These are phyloP conservation scores for Tholera decimalis DNA, from an alignment of 2,888 invertebrate genomes.

Conservation along the genomic window DNA sequence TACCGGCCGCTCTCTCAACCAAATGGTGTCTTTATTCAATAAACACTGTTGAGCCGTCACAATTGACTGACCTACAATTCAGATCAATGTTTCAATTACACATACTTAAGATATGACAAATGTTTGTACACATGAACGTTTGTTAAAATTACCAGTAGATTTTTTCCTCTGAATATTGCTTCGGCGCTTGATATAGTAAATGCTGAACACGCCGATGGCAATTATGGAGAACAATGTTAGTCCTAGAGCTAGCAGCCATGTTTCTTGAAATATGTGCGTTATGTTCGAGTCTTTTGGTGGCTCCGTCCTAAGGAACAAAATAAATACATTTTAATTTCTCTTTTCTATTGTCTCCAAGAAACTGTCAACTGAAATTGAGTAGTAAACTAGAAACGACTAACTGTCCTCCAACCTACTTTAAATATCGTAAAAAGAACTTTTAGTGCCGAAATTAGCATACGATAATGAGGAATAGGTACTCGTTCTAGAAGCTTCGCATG, in stretches of 20 bases:
- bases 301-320: conserved; percentile 80
- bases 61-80: conserved; percentile 88
- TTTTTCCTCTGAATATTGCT: conserved; percentile 87
- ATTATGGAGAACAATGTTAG: conserved; percentile 85
- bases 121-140: conserved; percentile 58
- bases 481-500: not conserved
- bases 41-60: conserved; percentile 89
- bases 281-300: conserved; percentile 87
- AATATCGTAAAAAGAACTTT: conserved; percentile 24
- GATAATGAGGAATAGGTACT: conserved; percentile 8
- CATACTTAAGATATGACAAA: conserved; percentile 53
- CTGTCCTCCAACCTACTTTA: not conserved
- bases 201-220: conserved; percentile 84
- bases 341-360: not conserved
- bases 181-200: conserved; percentile 86
- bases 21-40: conserved; percentile 90
- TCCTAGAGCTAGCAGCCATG: conserved; percentile 86
- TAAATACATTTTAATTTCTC: not conserved
- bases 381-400: conserved; percentile 14
- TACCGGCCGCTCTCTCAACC: conserved; percentile 87
- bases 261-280: conserved; percentile 86
- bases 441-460: conserved; percentile 30
- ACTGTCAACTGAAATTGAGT: conserved; percentile 21
- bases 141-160: conserved; percentile 79
- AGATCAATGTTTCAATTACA: conserved; percentile 82